Percentiles rank a stretch among this genome's conserved stretches.
Conservation (phyloP, 2,797 vertebrate species). For the Remorina albescens region DNA sequence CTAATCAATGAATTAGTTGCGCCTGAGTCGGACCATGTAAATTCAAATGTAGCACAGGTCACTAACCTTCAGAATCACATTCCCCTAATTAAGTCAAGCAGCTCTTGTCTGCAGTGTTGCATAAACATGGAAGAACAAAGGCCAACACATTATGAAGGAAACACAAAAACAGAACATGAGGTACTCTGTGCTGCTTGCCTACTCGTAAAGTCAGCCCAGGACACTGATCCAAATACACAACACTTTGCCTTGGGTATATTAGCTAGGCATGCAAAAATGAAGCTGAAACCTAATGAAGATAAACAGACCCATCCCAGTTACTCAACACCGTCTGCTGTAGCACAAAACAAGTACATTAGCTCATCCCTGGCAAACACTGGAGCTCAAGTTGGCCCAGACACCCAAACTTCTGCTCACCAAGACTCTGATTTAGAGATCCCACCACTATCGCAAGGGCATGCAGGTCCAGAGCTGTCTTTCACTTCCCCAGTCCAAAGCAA, state of each 20-base stretch:
- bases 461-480: conserved; percentile 33
- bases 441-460: conserved; percentile 33
- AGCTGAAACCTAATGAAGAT: conserved; percentile 47
- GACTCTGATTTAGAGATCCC: conserved; percentile 28
- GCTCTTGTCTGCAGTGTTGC: conserved; percentile 64
- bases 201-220: conserved; percentile 45
- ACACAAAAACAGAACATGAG: conserved; percentile 43
- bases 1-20: conserved; percentile 50
- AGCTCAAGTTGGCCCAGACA: conserved; percentile 5
- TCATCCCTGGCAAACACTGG: conserved; percentile 19
- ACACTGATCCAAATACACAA: conserved; percentile 56
- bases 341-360: conserved; percentile 44
- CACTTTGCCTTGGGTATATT: conserved; percentile 49
- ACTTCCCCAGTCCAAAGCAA: conserved; percentile 6
- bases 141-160: conserved; percentile 58
- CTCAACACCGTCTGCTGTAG: conserved; percentile 22
- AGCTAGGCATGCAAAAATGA: conserved; percentile 48
- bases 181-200: conserved; percentile 50
- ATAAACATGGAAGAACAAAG: conserved; percentile 62
- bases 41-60: conserved; percentile 64
- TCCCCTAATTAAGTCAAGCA: conserved; percentile 72
- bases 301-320: conserved; percentile 45
- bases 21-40: conserved; percentile 41
- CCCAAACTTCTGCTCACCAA: conserved; percentile 22
- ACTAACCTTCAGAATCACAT: conserved; percentile 63